Percentiles rank a stretch among this genome's conserved stretches.
Conservation (phyloP, 2,888 invertebrate genomes). For the Epiperipatus broadwayi region DNA sequence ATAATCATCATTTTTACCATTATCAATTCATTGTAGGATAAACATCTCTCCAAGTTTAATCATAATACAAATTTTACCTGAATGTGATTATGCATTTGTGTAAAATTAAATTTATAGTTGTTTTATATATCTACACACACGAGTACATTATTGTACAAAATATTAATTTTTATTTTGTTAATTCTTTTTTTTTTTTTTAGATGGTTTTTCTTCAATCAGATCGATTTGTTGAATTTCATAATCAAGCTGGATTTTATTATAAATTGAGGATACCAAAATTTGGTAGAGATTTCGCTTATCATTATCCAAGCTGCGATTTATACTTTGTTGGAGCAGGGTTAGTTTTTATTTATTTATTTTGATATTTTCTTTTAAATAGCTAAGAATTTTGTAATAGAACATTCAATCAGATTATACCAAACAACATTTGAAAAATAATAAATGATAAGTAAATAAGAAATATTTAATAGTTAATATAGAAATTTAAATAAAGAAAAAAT, state of each 20-base stretch:
- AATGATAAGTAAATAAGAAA: no score
- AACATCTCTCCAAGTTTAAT: no score
- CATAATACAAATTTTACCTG: no score
- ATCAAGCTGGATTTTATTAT: conserved; percentile 75
- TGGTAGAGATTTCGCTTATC: conserved; percentile 81
- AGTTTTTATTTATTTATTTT: conserved; percentile 19
- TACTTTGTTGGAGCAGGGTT: conserved; percentile 74
- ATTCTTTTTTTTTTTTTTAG: conserved; percentile 41
- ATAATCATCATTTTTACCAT: no score
- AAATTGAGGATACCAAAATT: conserved; percentile 78
- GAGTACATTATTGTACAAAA: conserved; percentile 1
- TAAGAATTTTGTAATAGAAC: not conserved
- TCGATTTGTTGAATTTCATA: conserved; percentile 85
- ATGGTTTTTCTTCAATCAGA: conserved; percentile 72
- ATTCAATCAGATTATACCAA: not conserved
- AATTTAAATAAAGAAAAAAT: no score
- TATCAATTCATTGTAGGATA: no score
- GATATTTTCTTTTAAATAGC: conserved; percentile 4
- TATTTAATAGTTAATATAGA: no score
- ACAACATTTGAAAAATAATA: not conserved
- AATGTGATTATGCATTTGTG: no score
- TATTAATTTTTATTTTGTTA: not conserved
- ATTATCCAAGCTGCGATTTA: conserved; percentile 70
- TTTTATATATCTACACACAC: conserved; percentile 4
- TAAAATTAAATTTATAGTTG: conserved; percentile 1